Conservation (phyloP, 2,888 invertebrate species). For the Parochlus steinenii region DNA sequence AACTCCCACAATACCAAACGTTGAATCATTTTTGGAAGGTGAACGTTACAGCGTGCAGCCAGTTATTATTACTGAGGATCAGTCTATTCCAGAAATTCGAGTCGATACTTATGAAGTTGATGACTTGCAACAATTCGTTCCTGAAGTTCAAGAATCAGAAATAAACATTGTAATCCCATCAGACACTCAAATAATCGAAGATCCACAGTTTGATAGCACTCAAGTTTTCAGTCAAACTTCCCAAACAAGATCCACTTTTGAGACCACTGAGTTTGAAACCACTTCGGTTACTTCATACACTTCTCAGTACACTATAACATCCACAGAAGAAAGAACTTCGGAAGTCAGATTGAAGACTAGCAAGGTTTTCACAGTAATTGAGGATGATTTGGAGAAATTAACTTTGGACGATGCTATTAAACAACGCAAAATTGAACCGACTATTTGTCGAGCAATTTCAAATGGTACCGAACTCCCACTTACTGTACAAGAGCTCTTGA, state of each 20-base stretch:
- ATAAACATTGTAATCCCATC: no score
- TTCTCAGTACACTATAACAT: neutral
- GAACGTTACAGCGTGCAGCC: neutral
- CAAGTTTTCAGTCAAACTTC: no score
- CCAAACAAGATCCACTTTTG: no score
- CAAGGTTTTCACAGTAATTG: conserved; percentile 11
- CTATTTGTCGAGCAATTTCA: conserved; percentile 24
- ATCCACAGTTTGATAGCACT: no score
- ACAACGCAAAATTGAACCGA: conserved; percentile 29
- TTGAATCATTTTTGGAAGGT: neutral
- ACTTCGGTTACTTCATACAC: neutral
- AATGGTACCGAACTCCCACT: conserved; percentile 28
- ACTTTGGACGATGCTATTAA: conserved; percentile 26
- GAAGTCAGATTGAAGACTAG: neutral
- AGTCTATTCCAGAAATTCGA: no score
- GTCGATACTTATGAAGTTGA: no score
- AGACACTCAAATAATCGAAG: no score
- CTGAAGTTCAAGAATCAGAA: no score
- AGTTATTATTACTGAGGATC: no score
- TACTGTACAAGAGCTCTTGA: conserved; percentile 33
- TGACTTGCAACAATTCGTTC: no score
- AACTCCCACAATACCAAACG: conserved; percentile 16
- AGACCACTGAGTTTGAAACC: no score
- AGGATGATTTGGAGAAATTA: conserved; percentile 16
- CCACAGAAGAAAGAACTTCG: neutral